Percentiles rank a stretch among this genome's conserved stretches.
phyloP scores from a whole-genome alignment of 1,140 invertebrate species.

The Drosophila ogumai region DNA sequence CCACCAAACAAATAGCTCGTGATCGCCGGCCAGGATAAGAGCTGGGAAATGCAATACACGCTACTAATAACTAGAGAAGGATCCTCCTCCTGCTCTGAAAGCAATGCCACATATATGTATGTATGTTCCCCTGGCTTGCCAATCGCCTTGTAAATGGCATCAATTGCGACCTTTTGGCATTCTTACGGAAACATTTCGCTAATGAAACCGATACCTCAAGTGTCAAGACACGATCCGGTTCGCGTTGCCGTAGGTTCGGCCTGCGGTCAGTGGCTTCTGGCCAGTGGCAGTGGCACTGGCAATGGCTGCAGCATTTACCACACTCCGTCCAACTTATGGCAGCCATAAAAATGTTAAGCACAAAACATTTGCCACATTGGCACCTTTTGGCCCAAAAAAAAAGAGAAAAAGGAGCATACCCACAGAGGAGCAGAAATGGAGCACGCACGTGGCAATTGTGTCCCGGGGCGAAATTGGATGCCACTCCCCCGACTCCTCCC shows the following conservation, averaged over 20 bases:
- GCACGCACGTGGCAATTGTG: constrained; percentile 70
- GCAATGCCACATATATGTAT: constrained; percentile 29
- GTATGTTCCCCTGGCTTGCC: constrained; percentile 24
- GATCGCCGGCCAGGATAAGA: constrained; percentile 57
- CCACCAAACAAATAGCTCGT: constrained; percentile 62
- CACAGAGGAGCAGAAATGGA: constrained; percentile 56
- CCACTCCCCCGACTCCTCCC: constrained; percentile 8
- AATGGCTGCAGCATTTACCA: constrained; percentile 48
- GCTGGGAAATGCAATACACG: constrained; percentile 68
- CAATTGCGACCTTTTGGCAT: constrained; percentile 81
- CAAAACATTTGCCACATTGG: constrained; percentile 79
- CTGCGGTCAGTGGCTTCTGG: constrained; percentile 55
- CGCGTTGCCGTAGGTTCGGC: constrained; percentile 33
- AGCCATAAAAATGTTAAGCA: constrained; percentile 80
- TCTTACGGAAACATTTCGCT: constrained; percentile 81
- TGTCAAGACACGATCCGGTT: constrained; percentile 60
- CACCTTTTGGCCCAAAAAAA: constrained; percentile 65
- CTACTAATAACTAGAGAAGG: constrained; percentile 55
- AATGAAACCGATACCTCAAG: constrained; percentile 83
- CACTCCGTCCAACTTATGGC: constrained; percentile 71
- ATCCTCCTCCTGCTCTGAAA: constrained; percentile 10
- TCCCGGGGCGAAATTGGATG: constrained; percentile 65
- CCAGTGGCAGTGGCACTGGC: constrained; percentile 35
- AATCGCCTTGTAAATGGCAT: constrained; percentile 76
- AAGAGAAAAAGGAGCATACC: neutral